Evolutionary conservation across 2,888 invertebrate genomes (phyloP), one percentile per base, ranked within the genome.

Genomic region (Phalera bucephala): DNA sequence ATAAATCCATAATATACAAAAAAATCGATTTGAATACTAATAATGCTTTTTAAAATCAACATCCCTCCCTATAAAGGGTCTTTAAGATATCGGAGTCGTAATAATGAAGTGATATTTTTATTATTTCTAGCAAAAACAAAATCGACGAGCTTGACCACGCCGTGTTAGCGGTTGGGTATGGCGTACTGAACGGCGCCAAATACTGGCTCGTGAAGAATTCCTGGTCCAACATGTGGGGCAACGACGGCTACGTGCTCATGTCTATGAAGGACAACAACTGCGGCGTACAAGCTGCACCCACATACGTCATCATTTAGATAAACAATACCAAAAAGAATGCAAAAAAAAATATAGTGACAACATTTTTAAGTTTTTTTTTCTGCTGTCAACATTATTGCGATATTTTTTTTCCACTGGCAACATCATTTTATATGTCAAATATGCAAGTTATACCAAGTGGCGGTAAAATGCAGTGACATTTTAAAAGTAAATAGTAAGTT

Each of bases 191-290:
- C 58, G 96, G 95, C 0, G 91, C 96, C 67, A 93, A 93, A 41
- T 99, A 97, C 80, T 99, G 98, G 98, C 88, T 98, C 33, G 87
- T 98, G 5, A 98, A 98, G 87, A 98, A 98, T 86, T 98, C 97
- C 0, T 98, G 98, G 98, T 98, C 97, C 1, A 98, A 97, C 57
- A 93, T 97, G 72, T 98, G 98, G 98, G 98, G 98, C 20, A 98
- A 98, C 72, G 97, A 97, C 75, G 98, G 98, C 0, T 99, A 98
- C 66, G 93, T 98, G 0, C 91, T 98, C 1, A 98, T 99, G 95
- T 92, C 97, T 0, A 94, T 95, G 26, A 93, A 93, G 60, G 92
- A 97, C 56, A 98, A 99, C 81, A 98, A 98, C 75, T 99, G 98
- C 64, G 98, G 98, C 3, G 98, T 99, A 0, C 92, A 95, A 79